phyloP scores from a whole-genome alignment of 2,888 invertebrate species.

The Euplexia lucipara region DNA sequence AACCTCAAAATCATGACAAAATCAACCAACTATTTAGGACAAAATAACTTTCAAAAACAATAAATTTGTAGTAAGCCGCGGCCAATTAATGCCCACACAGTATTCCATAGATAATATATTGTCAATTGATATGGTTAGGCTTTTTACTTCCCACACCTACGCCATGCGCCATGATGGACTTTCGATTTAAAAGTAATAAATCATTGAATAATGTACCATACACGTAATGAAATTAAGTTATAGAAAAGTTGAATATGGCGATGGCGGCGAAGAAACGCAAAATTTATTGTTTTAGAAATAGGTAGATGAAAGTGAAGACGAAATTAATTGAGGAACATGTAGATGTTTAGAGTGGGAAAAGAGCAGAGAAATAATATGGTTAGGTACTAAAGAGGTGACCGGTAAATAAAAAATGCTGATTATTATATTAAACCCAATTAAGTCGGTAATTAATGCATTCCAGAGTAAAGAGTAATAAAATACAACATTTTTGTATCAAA shows the following conservation, averaged over 20 bases:
- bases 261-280: not conserved
- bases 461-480: not conserved
- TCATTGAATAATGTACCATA: slow-evolving; percentile 20
- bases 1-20: slow-evolving; percentile 41
- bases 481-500: slow-evolving; percentile 16
- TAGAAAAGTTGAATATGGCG: not conserved
- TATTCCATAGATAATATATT: slow-evolving; percentile 64
- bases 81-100: slow-evolving; percentile 72
- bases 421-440: not conserved
- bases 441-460: slow-evolving; percentile 17
- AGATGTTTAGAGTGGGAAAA: no score
- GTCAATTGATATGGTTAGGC: slow-evolving; percentile 64
- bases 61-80: slow-evolving; percentile 67
- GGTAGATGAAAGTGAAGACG: not conserved
- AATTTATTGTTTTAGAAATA: slow-evolving; percentile 3
- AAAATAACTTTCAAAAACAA: slow-evolving; percentile 75
- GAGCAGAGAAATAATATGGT: no score
- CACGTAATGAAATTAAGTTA: slow-evolving; percentile 34
- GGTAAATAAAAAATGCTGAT: no score
- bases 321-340: no score
- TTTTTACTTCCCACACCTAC: slow-evolving; percentile 64
- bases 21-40: slow-evolving; percentile 62
- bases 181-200: slow-evolving; percentile 43
- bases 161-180: slow-evolving; percentile 27
- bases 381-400: no score